Base-by-base conservation (phyloP, 2,888 invertebrate genomes). In the Leucozona laternaria region DNA sequence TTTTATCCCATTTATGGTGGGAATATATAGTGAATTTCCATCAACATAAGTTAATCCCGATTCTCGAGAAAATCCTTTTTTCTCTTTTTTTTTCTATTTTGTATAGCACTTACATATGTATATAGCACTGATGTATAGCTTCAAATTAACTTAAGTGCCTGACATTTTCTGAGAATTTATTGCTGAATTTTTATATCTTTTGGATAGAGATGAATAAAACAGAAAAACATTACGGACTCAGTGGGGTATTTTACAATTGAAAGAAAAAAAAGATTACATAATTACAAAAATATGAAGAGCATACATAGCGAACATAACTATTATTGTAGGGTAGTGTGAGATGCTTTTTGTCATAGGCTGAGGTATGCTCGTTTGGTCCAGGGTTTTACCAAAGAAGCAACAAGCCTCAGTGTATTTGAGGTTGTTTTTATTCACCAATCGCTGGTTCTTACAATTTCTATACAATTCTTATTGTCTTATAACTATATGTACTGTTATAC, bases 21-120 rank as follows among this genome's bases (percentile, higher is more conserved):
- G 11, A 53, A 66, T n/a, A n/a, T n/a, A n/a, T 68, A 80, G 40
- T 34, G 68, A 70, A 75, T 68, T 62, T 43, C 64, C 57, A 71
- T 82, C 57, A 58, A 55, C 50, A 66, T 31, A 37, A 77, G 50
- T 71, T 45, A 48, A 72, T 72, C 34, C 50, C 4, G 11, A 57
- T 43, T 58, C 22, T 62, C 13, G 28, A 25, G 34, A 37, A 77
- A 48, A 66, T 34, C 34, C 62, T 11, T 62, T 34, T 31, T 31
- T 64, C n/a, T n/a, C 7, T 13, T 11, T 13, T 11, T 57, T n/a
- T 31, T 28, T 55, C 0, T 25, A n/a, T 25, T 55, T 55, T 28
- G 7, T n/a, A 25, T 2, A 15, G 8, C 15, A 15, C 15, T 15
- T 15, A 8, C 31, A 1, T 7, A 7, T 6, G 43, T 43, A 7